Percentiles rank a stretch among this genome's conserved stretches.
Evolutionary conservation across 2,888 invertebrate species (phyloP).

Genomic region (Entomobrya proxima): DNA sequence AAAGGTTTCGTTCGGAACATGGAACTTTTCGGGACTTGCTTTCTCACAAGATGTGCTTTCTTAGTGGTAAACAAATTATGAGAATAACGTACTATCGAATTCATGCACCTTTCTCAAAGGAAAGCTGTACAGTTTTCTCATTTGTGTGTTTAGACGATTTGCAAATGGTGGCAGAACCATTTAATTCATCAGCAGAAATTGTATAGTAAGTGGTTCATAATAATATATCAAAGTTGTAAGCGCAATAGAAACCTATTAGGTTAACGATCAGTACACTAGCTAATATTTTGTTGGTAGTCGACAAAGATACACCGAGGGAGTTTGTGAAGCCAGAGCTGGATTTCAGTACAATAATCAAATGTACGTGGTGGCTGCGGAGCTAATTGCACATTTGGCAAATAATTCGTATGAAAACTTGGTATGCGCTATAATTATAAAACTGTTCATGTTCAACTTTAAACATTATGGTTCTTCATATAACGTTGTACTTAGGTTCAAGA

Average conservation of each 20-base stretch:
- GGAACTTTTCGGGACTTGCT: constrained; percentile 67
- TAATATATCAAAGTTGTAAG: too few species aligned
- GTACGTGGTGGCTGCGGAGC: neutral
- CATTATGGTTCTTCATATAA: neutral
- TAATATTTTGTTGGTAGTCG: too few species aligned
- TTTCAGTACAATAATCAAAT: too few species aligned
- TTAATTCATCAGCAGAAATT: constrained; percentile 16
- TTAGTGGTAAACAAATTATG: constrained; percentile 9
- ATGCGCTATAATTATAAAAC: neutral
- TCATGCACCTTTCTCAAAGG: too few species aligned
- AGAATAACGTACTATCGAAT: constrained; percentile 64
- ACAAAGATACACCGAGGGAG: too few species aligned
- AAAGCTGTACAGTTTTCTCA: too few species aligned
- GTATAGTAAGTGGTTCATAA: neutral
- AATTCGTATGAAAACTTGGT: neutral
- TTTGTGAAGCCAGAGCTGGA: too few species aligned
- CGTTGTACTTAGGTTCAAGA: neutral
- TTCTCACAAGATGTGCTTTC: constrained; percentile 64
- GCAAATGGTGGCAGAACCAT: constrained; percentile 48
- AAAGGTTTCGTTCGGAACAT: constrained; percentile 63
- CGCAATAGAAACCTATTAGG: too few species aligned
- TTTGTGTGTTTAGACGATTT: too few species aligned
- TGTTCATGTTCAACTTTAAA: neutral
- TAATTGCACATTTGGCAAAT: neutral
- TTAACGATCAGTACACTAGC: too few species aligned